Base-by-base conservation (phyloP, 2,888 invertebrate species). In the Ypsolopha sequella region DNA sequence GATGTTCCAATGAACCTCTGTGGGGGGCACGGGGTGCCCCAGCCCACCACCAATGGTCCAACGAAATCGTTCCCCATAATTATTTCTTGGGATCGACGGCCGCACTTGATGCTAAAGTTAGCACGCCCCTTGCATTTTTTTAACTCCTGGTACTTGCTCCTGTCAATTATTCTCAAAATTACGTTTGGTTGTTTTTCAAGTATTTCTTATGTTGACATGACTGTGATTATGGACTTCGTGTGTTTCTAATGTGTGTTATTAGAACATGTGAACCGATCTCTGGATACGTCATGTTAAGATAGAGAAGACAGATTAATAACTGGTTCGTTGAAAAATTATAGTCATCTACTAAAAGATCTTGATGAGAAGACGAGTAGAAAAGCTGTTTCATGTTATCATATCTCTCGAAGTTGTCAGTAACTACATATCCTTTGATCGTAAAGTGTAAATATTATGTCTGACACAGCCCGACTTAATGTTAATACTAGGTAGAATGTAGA, bases 361-460 rank as follows among this genome's bases (percentile, higher is more conserved):
- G 43, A 43, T 43, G 9, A 43, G 24, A 13, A 14, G 4, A 41
- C 11, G 11, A 41, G 41, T 13, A 13, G 14, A 14, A 41, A 43
- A 10, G 38, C 13, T 41, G 13, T 14, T 43, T 43, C 11, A 9
- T 9, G 14, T 43, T 43, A 43, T 43, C 43, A 43, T 13, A 43
- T 43, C 43, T 14, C 8, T 43, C 13, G 43, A 24, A 13, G 24
- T 58, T 54, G 54, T 57, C 50, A 54, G 53, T 38, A 24, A 45
- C 33, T 45, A 24, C 53, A 49, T 53, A 55, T 51, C 57, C 50
- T 51, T 33, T 51, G 55, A 55, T 51, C 58, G 53, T 59, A 59
- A 57, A 59, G 51, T 54, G 59, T 56, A 56, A 62, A 64, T 58
- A 58, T 59, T 58, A 60, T 55, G 55, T 53, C n/a, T 24, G 52